A percentile compares a stretch with the other conserved stretches of the same genome.
These are phyloP conservation scores for Rhagologus leucostigma DNA, from an alignment of 2,113 vertebrate genomes.

Conservation along the genomic window DNA sequence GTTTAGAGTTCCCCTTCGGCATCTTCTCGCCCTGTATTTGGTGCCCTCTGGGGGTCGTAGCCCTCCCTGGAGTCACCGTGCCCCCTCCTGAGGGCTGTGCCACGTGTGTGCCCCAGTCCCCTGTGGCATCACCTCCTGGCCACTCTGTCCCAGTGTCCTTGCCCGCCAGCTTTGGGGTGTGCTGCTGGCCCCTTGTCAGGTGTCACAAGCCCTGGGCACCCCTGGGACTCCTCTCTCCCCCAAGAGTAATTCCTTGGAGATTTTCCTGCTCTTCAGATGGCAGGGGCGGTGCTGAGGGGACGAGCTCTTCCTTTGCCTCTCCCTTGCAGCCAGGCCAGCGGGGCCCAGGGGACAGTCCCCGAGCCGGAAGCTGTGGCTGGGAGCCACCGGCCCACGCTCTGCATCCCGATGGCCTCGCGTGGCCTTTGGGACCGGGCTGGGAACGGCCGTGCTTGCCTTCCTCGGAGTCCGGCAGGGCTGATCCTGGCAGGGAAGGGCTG, in stretches of 20 bases:
- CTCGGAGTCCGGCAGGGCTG: fast-evolving
- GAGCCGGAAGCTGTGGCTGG: background rate
- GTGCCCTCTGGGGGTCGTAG: no score
- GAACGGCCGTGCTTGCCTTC: background rate
- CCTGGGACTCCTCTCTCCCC: background rate
- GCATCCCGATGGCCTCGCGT: fast-evolving
- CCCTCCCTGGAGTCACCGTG: background rate
- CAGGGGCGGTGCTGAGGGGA: background rate
- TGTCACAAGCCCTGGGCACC: background rate
- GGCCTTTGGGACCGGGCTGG: background rate
- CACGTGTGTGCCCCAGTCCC: fast-evolving
- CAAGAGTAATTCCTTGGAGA: background rate
- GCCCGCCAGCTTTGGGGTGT: background rate
- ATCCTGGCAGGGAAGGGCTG: fast-evolving
- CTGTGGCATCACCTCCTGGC: background rate
- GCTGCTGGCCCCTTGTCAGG: fast-evolving
- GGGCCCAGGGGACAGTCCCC: background rate
- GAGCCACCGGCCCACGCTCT: background rate
- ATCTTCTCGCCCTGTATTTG: fast-evolving
- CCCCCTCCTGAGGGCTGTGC: background rate
- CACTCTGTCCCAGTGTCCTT: background rate
- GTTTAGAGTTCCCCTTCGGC: fast-evolving
- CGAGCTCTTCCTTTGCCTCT: background rate
- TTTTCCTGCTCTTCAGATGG: background rate
- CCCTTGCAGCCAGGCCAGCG: background rate